Evolutionary conservation across 2,888 invertebrate genomes (phyloP).

Genomic region (Rhingia rostrata): DNA sequence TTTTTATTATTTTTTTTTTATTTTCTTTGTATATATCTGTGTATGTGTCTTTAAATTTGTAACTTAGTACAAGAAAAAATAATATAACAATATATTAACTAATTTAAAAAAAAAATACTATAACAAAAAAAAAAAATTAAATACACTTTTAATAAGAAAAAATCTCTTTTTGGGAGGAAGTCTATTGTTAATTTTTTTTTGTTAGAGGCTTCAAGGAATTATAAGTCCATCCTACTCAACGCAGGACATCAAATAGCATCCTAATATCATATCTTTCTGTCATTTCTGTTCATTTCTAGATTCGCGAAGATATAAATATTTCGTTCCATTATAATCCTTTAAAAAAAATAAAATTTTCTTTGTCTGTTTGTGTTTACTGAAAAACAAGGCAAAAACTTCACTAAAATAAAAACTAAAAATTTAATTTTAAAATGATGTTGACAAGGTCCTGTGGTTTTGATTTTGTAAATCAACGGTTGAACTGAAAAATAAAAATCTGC

Average conservation of each 20-base stretch:
- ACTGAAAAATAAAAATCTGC: constrained; percentile 54
- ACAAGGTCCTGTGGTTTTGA: constrained; percentile 19
- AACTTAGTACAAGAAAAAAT: constrained; percentile 74
- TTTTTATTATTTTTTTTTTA: constrained; percentile 76
- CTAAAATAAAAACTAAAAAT: constrained; percentile 49
- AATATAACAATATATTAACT: constrained; percentile 76
- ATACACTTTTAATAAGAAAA: constrained; percentile 76
- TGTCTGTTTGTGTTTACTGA: constrained; percentile 27
- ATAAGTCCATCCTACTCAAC: constrained; percentile 48
- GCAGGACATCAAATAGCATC: constrained; percentile 61
- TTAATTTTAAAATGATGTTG: constrained; percentile 43
- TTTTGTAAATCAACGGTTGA: constrained; percentile 29
- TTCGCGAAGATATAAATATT: constrained; percentile 60
- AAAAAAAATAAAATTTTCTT: background rate
- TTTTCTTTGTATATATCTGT: constrained; percentile 77
- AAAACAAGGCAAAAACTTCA: constrained; percentile 23
- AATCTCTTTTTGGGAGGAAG: constrained; percentile 69
- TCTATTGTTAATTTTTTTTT: constrained; percentile 46
- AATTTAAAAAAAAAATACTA: constrained; percentile 77
- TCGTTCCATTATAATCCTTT: constrained; percentile 53
- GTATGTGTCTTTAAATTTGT: constrained; percentile 77
- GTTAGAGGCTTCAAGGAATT: constrained; percentile 58
- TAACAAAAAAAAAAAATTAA: constrained; percentile 78
- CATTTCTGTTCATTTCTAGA: constrained; percentile 71
- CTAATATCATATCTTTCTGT: constrained; percentile 59